These are phyloP conservation scores for Myripristis murdjan DNA, from an alignment of 2,797 vertebrate genomes.

Conservation along the genomic window DNA sequence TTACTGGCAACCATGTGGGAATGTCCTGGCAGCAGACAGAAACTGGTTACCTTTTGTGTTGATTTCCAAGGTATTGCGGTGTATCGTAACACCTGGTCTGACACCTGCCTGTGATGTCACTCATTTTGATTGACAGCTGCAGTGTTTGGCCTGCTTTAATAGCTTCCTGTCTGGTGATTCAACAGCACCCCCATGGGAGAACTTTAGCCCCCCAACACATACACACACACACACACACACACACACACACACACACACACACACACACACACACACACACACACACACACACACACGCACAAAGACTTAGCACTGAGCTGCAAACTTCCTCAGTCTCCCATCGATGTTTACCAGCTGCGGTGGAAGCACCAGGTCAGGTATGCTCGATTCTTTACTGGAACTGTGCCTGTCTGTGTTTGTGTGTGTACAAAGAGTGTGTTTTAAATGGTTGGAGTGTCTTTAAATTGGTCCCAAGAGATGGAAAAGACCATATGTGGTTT, in stretches of 20 bases:
- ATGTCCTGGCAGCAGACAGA: conserved; percentile 15
- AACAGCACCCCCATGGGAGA: conserved; percentile 55
- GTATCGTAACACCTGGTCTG: conserved; percentile 16
- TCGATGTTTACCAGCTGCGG: conserved; percentile 61
- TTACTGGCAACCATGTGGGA: neutral
- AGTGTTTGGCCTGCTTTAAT: conserved; percentile 70
- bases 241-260: conserved; percentile 8
- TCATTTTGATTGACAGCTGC: conserved; percentile 75
- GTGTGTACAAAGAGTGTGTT: neutral
- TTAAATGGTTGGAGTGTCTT: neutral
- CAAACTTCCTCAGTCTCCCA: conserved; percentile 61
- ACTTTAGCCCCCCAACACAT: conserved; percentile 26
- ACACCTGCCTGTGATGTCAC: conserved; percentile 66
- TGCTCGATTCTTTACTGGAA: conserved; percentile 15
- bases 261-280: conserved; percentile 25
- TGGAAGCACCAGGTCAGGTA: conserved; percentile 30
- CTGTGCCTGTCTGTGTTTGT: neutral
- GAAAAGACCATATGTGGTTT: conserved; percentile 11
- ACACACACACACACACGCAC: conserved; percentile 25
- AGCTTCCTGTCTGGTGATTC: conserved; percentile 76
- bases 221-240: conserved; percentile 1
- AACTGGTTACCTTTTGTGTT: conserved; percentile 13
- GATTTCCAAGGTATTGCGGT: conserved; percentile 47
- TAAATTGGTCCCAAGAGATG: neutral
- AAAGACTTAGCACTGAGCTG: conserved; percentile 61